A percentile compares a stretch with the other conserved stretches of the same genome.
These are phyloP conservation scores for Corythucha ciliata DNA, from an alignment of 2,888 invertebrate genomes.

Conservation along the genomic window DNA sequence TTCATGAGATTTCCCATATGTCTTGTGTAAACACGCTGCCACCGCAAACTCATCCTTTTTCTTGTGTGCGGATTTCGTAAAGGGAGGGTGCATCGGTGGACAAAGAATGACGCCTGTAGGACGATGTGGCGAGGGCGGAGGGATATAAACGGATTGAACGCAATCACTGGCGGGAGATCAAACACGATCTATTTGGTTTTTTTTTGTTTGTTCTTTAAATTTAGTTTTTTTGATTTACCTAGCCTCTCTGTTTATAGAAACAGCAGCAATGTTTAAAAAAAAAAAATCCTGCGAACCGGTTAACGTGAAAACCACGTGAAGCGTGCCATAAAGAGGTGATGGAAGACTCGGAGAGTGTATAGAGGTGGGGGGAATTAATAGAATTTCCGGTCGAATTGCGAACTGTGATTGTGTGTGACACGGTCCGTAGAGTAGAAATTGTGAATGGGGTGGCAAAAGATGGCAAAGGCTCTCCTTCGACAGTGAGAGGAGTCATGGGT, in stretches of 20 bases:
- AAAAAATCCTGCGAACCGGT: neutral
- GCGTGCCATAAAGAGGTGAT: neutral
- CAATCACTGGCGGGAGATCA: too few species aligned
- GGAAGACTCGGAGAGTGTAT: neutral
- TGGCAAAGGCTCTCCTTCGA: too few species aligned
- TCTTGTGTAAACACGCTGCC: conserved; percentile 20
- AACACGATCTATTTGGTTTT: too few species aligned
- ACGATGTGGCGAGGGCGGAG: too few species aligned
- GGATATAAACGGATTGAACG: conserved; percentile 22
- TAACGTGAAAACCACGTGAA: neutral
- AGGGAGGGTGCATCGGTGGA: too few species aligned
- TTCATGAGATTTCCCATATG: conserved; percentile 23
- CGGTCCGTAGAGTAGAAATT: too few species aligned
- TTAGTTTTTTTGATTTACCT: neutral
- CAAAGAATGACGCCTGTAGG: too few species aligned
- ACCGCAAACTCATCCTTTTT: neutral
- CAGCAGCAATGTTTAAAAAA: neutral
- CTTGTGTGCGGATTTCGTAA: neutral
- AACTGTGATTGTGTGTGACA: conserved; percentile 11
- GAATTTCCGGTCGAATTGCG: neutral
- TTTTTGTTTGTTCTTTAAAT: neutral
- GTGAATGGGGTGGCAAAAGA: too few species aligned
- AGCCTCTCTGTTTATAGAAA: neutral
- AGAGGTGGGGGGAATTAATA: neutral
- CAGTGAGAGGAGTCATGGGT: too few species aligned